Evolutionary conservation across 2,888 invertebrate species (phyloP).

Genomic region (Drosophila neutralis): DNA sequence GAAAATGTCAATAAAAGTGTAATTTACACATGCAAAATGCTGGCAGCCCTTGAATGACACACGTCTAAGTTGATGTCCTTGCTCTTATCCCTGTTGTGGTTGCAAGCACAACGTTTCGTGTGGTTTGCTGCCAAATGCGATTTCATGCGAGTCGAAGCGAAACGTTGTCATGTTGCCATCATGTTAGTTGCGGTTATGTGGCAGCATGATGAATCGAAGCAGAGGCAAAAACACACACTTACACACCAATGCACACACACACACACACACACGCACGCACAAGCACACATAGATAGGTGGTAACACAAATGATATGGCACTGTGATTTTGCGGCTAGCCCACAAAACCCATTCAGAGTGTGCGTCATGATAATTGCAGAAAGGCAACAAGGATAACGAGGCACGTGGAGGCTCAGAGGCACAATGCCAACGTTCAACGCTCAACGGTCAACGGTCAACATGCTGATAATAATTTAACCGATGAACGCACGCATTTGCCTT

Average conservation of each 20-base stretch:
- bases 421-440: conserved; percentile 48
- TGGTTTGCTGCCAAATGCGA: conserved; percentile 33
- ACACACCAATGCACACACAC: conserved; percentile 9
- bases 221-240: conserved; percentile 52
- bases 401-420: conserved; percentile 20
- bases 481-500: conserved; percentile 46
- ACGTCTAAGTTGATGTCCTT: conserved; percentile 37
- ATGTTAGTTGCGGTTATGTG: conserved; percentile 76
- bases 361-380: conserved; percentile 77
- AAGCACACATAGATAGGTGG: conserved; percentile 14
- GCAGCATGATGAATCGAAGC: conserved; percentile 71
- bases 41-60: conserved; percentile 16
- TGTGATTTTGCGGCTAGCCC: conserved; percentile 61
- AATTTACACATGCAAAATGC: conserved; percentile 53
- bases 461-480: conserved; percentile 77
- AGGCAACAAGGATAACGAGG: conserved; percentile 30
- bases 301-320: conserved; percentile 53
- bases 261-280: background rate
- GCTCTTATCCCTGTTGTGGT: conserved; percentile 56
- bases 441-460: conserved; percentile 58
- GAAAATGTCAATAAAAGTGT: conserved; percentile 59
- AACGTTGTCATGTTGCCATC: conserved; percentile 59
- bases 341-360: conserved; percentile 51
- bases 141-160: conserved; percentile 25
- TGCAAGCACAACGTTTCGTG: conserved; percentile 38